Evolutionary conservation across 2,888 invertebrate species (phyloP).

Genomic region (Brachynemurus nebulosus): DNA sequence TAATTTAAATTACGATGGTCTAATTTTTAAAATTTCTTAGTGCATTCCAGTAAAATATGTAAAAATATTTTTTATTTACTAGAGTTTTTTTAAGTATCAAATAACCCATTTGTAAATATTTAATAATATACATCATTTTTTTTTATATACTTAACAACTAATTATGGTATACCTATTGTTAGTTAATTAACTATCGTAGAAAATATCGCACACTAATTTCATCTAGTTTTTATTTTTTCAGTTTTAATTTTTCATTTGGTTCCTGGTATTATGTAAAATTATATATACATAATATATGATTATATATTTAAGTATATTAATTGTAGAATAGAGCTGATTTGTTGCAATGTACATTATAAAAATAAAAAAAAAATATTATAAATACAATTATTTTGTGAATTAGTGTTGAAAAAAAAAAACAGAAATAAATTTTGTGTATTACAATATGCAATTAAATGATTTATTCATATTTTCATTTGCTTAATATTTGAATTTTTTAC

Average conservation of each 20-base stretch:
- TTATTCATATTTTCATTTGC: slow-evolving; percentile 20
- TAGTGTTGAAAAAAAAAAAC: slow-evolving; percentile 24
- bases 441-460: slow-evolving; percentile 10
- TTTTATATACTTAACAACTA: too few species aligned
- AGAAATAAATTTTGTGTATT: slow-evolving; percentile 28
- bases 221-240: background rate
- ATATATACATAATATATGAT: background rate
- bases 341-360: slow-evolving; percentile 8
- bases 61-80: too few species aligned
- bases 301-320: slow-evolving; percentile 2
- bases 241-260: background rate
- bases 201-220: too few species aligned
- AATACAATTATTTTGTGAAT: slow-evolving; percentile 30
- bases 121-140: too few species aligned
- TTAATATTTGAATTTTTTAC: too few species aligned
- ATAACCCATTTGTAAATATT: too few species aligned
- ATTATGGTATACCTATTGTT: too few species aligned
- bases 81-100: too few species aligned
- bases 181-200: too few species aligned
- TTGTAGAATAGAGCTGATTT: slow-evolving; percentile 3
- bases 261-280: background rate
- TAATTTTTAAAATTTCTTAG: too few species aligned
- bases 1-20: too few species aligned
- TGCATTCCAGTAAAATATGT: too few species aligned
- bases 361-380: slow-evolving; percentile 21